Percentiles rank a stretch among this genome's conserved stretches.
Evolutionary conservation across 30 jellyfish, hydroid and myxozoan species (phyloP).

Genomic region (Aurelia aurita): DNA sequence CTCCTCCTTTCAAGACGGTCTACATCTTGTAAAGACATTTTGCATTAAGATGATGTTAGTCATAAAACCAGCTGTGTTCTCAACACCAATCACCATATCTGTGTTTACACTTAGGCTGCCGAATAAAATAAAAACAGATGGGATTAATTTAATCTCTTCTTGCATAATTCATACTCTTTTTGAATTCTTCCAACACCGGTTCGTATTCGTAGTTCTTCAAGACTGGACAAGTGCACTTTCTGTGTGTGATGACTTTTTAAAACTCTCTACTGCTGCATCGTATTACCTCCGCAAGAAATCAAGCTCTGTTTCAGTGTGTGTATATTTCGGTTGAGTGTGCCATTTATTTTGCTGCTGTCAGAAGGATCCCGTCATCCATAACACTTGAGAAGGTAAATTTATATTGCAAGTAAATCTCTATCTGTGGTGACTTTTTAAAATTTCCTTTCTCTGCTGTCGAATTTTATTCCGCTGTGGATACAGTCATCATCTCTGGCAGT

Average conservation of each 20-base stretch:
- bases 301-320: too few relatives aligned
- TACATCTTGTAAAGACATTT: not conserved
- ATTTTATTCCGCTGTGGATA: too few relatives aligned
- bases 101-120: conserved; percentile 73
- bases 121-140: conserved; percentile 62
- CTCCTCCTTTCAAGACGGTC: too few relatives aligned
- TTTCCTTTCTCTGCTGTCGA: too few relatives aligned
- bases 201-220: not conserved
- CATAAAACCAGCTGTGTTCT: conserved; percentile 67
- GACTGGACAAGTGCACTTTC: conserved; percentile 41
- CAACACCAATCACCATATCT: conserved; percentile 56
- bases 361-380: too few relatives aligned
- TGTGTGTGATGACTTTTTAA: not conserved
- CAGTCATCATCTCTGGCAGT: too few relatives aligned
- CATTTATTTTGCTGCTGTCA: too few relatives aligned
- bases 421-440: too few relatives aligned
- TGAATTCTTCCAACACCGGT: conserved; percentile 20
- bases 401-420: not conserved
- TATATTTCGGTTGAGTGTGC: too few relatives aligned
- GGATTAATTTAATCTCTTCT: conserved; percentile 51
- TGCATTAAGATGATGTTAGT: conserved; percentile 19
- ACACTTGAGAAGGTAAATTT: too few relatives aligned
- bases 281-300: too few relatives aligned
- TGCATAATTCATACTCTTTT: conserved; percentile 61
- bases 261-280: too few relatives aligned